A percentile compares a stretch with the other conserved stretches of the same genome.
Conservation (phyloP, 2,888 invertebrate species). For the Selenia dentaria region DNA sequence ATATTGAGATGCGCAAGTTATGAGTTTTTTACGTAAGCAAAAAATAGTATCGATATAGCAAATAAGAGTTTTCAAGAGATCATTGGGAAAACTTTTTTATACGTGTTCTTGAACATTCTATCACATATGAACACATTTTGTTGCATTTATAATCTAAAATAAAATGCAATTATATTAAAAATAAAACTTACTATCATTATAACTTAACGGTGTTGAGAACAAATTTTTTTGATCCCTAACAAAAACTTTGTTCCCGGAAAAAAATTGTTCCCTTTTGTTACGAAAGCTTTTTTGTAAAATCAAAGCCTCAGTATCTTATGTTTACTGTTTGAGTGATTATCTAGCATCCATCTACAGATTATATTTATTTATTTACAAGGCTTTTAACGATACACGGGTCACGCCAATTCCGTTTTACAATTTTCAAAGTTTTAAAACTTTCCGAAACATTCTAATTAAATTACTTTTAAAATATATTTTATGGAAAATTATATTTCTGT, state of each 20-base stretch:
- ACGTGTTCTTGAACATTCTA: constrained; percentile 78
- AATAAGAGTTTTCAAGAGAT: constrained; percentile 82
- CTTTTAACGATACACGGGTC: background rate
- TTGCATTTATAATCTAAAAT: constrained; percentile 31
- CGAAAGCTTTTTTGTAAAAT: constrained; percentile 13
- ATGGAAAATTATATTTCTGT: background rate
- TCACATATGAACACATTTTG: constrained; percentile 82
- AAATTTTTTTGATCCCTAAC: constrained; percentile 5
- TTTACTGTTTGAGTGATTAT: constrained; percentile 29
- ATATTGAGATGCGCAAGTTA: too few species aligned
- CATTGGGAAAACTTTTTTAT: constrained; percentile 81
- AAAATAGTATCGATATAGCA: constrained; percentile 53
- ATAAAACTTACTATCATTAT: constrained; percentile 3
- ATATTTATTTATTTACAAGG: constrained; percentile 18
- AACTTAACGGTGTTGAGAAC: background rate
- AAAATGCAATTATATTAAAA: constrained; percentile 26
- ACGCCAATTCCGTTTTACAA: constrained; percentile 3
- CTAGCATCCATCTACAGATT: constrained; percentile 37
- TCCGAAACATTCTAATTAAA: background rate
- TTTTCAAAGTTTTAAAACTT: background rate
- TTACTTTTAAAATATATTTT: background rate
- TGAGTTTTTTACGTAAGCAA: constrained; percentile 38
- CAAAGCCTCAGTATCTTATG: constrained; percentile 11
- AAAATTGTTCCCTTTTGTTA: constrained; percentile 48
- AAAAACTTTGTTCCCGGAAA: constrained; percentile 54